Evolutionary conservation across 2,888 invertebrate species (phyloP).

Genomic region (Pollenia griseotomentosa): DNA sequence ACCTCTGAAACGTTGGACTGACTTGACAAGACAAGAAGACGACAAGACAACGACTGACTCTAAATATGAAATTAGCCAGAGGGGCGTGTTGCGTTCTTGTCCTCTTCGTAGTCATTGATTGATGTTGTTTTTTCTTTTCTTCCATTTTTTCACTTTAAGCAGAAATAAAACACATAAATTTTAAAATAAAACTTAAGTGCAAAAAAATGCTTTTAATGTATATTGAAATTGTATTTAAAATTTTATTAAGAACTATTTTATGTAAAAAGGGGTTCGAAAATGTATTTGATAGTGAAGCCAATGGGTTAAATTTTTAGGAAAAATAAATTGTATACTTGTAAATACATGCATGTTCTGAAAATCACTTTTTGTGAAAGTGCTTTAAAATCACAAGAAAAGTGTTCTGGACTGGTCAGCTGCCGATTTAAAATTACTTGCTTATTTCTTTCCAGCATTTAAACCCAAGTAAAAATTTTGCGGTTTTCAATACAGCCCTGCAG

Average conservation of each 20-base stretch:
- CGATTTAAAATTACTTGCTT: no score
- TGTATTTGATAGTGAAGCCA: no score
- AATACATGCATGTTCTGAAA: no score
- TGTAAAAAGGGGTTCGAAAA: not conserved
- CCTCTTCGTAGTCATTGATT: constrained; percentile 29
- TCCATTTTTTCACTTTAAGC: not conserved
- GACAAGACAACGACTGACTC: not conserved
- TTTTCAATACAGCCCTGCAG: no score
- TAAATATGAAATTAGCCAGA: constrained; percentile 53
- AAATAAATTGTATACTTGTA: no score
- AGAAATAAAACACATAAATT: not conserved
- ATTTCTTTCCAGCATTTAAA: no score
- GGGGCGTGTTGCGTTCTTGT: constrained; percentile 26
- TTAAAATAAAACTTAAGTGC: not conserved
- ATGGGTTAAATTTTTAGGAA: no score
- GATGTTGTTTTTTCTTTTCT: constrained; percentile 28
- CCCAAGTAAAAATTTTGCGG: no score
- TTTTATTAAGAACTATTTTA: not conserved
- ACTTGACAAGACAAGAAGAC: constrained; percentile 15
- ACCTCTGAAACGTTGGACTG: not conserved
- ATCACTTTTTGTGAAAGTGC: no score
- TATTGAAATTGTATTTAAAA: not conserved
- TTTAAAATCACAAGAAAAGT: no score
- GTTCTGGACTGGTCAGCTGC: no score
- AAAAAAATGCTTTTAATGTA: not conserved